These are phyloP conservation scores for Parazoanthus darwini DNA, from an alignment of 92 coral and sea anemone genomes.

Conservation along the genomic window DNA sequence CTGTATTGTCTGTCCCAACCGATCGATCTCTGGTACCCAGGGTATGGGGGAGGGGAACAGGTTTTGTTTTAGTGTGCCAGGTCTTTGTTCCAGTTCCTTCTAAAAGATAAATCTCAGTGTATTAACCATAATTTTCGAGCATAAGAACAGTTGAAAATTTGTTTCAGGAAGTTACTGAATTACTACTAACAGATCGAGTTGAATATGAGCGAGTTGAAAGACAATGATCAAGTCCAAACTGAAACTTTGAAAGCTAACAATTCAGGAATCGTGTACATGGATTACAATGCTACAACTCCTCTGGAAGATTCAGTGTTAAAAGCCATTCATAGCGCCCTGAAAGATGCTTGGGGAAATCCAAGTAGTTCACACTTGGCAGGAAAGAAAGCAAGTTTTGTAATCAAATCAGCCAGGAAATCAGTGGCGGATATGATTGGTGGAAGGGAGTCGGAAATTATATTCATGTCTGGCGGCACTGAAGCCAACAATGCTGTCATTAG, in stretches of 20 bases:
- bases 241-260: not conserved
- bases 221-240: not conserved
- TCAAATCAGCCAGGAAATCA: conserved; percentile 72
- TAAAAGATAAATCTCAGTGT: not conserved
- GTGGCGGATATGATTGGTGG: conserved; percentile 84
- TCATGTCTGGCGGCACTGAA: conserved; percentile 97
- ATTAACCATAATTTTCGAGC: not conserved
- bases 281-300: conserved; percentile 97
- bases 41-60: conserved; percentile 40
- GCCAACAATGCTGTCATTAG: conserved; percentile 86
- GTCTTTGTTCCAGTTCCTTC: too few relatives aligned
- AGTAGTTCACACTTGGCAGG: conserved; percentile 95
- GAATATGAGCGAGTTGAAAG: conserved; percentile 2
- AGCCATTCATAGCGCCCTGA: conserved; percentile 83
- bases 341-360: conserved; percentile 99
- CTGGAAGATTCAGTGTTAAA: conserved; percentile 79
- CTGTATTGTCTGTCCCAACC: not conserved
- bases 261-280: conserved; percentile 64
- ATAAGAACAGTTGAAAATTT: not conserved
- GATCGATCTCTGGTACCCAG: too few relatives aligned
- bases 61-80: too few relatives aligned
- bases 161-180: not conserved
- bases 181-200: too few relatives aligned
- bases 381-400: conserved; percentile 76
- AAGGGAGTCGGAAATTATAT: conserved; percentile 69